Evolutionary conservation across 2,113 vertebrate genomes (phyloP).

Genomic region (Cololabis saira): DNA sequence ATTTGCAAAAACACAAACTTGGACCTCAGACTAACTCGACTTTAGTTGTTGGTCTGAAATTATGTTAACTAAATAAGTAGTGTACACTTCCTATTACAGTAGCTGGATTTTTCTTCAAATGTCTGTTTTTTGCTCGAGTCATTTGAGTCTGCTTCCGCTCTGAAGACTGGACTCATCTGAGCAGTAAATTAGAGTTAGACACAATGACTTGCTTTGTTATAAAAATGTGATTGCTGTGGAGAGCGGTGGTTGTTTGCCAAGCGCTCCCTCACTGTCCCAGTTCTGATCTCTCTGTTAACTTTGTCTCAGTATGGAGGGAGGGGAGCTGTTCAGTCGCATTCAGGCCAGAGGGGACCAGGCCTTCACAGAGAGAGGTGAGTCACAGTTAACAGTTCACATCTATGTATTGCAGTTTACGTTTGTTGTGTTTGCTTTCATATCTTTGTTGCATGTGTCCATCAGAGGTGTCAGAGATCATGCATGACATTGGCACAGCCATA

Average conservation of each 20-base stretch:
- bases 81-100: neutral
- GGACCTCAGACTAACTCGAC: neutral
- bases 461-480: constrained; percentile 95
- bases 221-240: constrained; percentile 3
- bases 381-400: neutral
- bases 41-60: neutral
- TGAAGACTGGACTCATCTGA: constrained; percentile 5
- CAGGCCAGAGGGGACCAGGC: constrained; percentile 77
- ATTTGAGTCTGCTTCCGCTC: neutral
- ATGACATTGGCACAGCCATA: constrained; percentile 90
- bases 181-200: constrained; percentile 24
- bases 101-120: neutral
- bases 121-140: neutral
- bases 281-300: constrained; percentile 55
- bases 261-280: constrained; percentile 22
- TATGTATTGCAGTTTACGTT: neutral
- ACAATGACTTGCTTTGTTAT: constrained; percentile 53
- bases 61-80: neutral
- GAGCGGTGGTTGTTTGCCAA: constrained; percentile 16
- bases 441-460: constrained; percentile 22
- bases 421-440: neutral
- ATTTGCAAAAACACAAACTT: neutral
- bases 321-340: constrained; percentile 77
- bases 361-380: constrained; percentile 78
- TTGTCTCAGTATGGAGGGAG: constrained; percentile 76